A percentile compares a stretch with the other conserved stretches of the same genome.
phyloP scores from a whole-genome alignment of 2,113 vertebrate species.

The Lagopus leucura region DNA sequence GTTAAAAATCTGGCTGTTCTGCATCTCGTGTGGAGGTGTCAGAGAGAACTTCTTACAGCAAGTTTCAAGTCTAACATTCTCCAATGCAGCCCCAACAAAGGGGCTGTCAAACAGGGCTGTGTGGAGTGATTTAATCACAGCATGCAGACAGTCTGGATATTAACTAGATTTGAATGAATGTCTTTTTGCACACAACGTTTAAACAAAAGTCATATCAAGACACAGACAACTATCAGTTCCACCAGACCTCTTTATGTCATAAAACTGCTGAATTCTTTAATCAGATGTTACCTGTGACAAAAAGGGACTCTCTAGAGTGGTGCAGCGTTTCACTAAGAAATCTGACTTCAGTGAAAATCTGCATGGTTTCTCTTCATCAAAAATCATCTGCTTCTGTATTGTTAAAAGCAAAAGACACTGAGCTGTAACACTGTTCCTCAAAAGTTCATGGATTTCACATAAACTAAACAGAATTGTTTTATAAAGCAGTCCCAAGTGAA shows the following conservation, averaged over 20 bases:
- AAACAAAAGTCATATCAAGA: not conserved
- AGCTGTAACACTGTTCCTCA: not conserved
- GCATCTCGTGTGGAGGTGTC: not conserved
- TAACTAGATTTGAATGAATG: not conserved
- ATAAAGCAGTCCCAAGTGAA: not conserved
- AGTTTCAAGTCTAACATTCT: not conserved
- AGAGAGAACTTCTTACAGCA: not conserved
- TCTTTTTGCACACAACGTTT: not conserved
- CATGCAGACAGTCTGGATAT: not conserved
- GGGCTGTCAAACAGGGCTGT: not conserved
- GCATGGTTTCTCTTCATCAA: not conserved
- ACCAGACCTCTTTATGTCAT: not conserved
- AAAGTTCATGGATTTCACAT: not conserved
- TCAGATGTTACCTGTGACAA: not conserved
- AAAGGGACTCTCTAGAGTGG: not conserved
- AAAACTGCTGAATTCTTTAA: not conserved
- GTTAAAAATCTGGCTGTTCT: not conserved
- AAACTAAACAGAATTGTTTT: not conserved
- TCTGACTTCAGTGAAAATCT: not conserved
- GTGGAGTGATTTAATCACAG: not conserved
- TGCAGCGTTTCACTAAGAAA: not conserved
- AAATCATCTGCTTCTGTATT: not conserved
- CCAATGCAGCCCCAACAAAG: not conserved
- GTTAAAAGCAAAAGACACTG: not conserved
- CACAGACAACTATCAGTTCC: not conserved